Base-by-base conservation (phyloP, 2,797 vertebrate species). In the Megaceryle alcyon region DNA sequence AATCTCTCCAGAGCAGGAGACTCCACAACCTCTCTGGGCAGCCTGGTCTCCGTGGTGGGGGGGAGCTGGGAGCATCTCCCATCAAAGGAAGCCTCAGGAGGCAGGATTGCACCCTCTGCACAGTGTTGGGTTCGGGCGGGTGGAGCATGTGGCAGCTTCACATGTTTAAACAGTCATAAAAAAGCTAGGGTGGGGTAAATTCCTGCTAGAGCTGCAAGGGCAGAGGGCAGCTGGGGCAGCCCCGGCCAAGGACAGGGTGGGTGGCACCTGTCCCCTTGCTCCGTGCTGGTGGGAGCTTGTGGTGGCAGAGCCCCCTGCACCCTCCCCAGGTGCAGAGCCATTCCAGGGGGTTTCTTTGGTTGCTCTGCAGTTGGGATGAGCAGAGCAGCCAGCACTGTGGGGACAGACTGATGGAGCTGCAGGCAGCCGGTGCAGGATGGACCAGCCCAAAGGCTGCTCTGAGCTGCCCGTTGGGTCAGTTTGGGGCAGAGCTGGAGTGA, bases 91-190 rank as follows among this genome's bases (percentile, higher is more conserved):
- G 46, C 31, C 35, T 33, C 2, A 0, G 21, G 53, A 72, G 43
- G 25, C n/a, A 76, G 29, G 53, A 56, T 6, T 53, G 51, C 29
- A 8, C 39, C 54, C 41, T 43, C 68, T 25, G 33, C 54, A 2
- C 1, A 2, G 35, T 14, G 3, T 14, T 12, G 3, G 35, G 69
- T 64, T 64, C 3, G 1, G 41, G 35, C 2, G 0, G n/a, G 31
- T 12, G 43, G 37, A 65, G 25, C 31, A 1, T 3, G 15, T 3
- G 44, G 80, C 39, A 39, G 23, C 53, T 82, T 29, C 12, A 1
- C 5, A 12, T 64, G 61, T 64, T 83, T 33, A 51, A 82, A 83
- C 28, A 73, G 48, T 1, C 66, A 26, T 79, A 73, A 88, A 72
- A 88, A 82, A 49, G 3, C 41, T 7, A 3, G 33, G 59, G 53